Conservation (phyloP, 2,113 vertebrate species). For the Thalassarche chlororhynchos region DNA sequence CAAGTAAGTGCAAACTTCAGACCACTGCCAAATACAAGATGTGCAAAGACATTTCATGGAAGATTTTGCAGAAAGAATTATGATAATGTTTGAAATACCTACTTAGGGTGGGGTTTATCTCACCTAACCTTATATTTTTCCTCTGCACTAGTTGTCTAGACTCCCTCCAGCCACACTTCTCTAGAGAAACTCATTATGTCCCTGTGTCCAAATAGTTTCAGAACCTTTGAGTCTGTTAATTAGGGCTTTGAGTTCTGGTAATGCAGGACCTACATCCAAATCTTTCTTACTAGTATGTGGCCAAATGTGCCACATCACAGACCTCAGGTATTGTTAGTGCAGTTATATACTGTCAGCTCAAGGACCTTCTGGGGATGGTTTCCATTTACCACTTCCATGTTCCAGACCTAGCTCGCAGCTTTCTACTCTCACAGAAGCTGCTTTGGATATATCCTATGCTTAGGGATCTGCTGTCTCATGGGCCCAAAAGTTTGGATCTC, state of each 20-base stretch:
- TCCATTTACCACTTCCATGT: background rate
- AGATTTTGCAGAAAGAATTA: background rate
- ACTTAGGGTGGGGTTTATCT: background rate
- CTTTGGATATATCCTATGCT: background rate
- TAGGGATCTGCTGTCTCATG: background rate
- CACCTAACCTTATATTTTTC: background rate
- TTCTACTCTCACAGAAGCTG: background rate
- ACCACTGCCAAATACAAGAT: background rate
- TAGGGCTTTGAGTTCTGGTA: background rate
- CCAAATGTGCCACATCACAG: background rate
- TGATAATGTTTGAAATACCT: background rate
- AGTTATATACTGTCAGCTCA: background rate
- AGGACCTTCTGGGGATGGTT: background rate
- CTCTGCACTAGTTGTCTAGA: background rate
- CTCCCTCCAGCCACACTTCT: background rate
- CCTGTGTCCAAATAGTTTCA: background rate
- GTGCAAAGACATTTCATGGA: background rate
- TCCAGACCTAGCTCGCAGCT: background rate
- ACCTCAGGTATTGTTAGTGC: background rate
- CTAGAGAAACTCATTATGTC: background rate
- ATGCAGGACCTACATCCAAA: background rate
- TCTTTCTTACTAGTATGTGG: background rate
- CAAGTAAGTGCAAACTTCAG: background rate
- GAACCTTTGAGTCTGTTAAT: background rate
- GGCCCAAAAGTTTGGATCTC: background rate